Percentiles rank a stretch among this genome's conserved stretches.
These are phyloP conservation scores for Odontomachus brunneus DNA, from an alignment of 1,140 invertebrate genomes.

Conservation along the genomic window DNA sequence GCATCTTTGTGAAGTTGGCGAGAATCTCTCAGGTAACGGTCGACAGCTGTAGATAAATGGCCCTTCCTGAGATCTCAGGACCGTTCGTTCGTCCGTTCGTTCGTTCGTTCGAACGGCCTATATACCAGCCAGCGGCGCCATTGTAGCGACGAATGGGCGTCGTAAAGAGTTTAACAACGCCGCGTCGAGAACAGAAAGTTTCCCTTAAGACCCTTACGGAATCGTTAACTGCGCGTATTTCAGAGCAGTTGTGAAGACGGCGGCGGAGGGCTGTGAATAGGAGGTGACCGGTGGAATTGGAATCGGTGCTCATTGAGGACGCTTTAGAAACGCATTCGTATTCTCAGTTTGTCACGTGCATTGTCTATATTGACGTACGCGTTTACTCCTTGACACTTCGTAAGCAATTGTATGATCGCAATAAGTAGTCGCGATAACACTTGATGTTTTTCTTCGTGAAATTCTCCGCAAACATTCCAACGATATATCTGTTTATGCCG, in stretches of 20 bases:
- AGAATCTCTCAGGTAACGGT: conserved; percentile 69
- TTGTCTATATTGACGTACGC: not conserved
- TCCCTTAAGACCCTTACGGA: conserved; percentile 77
- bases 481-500: too few relatives aligned
- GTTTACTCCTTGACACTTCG: not conserved
- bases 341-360: not conserved
- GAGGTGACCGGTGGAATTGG: conserved; percentile 63
- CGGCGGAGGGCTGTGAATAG: not conserved
- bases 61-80: conserved; percentile 69
- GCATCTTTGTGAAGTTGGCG: conserved; percentile 64
- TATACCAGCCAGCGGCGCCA: conserved; percentile 70
- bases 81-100: conserved; percentile 63
- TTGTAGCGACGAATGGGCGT: conserved; percentile 80
- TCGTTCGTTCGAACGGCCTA: conserved; percentile 74
- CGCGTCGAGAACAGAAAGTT: conserved; percentile 73
- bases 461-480: not conserved
- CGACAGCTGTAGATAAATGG: conserved; percentile 77
- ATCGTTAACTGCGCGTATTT: conserved; percentile 81
- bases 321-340: not conserved
- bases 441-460: not conserved
- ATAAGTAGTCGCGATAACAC: not conserved
- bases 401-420: not conserved
- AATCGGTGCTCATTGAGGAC: conserved; percentile 60
- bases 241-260: conserved; percentile 75
- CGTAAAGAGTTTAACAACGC: conserved; percentile 81